Conservation (phyloP, 2,797 vertebrate species). For the Mionectes olivaceus region DNA sequence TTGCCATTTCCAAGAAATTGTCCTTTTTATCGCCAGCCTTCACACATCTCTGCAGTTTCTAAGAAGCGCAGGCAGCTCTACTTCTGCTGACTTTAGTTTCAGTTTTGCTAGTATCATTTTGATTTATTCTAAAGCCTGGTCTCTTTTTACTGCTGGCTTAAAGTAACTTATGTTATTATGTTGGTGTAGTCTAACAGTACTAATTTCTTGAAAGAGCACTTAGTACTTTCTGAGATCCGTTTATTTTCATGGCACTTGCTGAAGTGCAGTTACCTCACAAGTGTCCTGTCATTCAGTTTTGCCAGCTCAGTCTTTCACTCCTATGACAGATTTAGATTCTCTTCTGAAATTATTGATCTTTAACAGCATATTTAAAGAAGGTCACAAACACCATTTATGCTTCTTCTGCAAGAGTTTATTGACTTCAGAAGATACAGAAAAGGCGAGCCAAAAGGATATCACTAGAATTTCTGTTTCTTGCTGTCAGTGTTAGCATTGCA, state of each 20-base stretch:
- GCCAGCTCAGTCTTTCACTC: neutral
- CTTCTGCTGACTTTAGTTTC: neutral
- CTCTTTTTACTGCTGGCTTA: neutral
- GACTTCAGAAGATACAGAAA: neutral
- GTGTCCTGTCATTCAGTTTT: neutral
- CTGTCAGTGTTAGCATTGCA: neutral
- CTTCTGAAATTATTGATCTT: neutral
- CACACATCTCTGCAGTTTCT: neutral
- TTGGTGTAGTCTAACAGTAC: neutral
- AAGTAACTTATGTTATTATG: neutral
- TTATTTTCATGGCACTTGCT: neutral
- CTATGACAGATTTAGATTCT: neutral
- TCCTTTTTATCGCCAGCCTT: neutral
- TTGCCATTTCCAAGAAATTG: neutral
- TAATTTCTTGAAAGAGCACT: neutral
- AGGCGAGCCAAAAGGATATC: rapidly evolving
- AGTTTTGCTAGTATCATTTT: neutral
- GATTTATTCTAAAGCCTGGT: neutral
- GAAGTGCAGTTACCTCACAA: neutral
- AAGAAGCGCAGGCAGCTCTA: neutral
- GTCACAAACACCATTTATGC: neutral
- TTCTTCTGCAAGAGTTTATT: neutral
- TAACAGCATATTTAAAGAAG: neutral
- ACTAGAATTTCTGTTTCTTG: neutral
- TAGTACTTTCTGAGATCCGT: neutral